Percentiles rank a stretch among this genome's conserved stretches.
Conservation (phyloP, 64 coral and sea anemone species). For the Montipora cactus region DNA sequence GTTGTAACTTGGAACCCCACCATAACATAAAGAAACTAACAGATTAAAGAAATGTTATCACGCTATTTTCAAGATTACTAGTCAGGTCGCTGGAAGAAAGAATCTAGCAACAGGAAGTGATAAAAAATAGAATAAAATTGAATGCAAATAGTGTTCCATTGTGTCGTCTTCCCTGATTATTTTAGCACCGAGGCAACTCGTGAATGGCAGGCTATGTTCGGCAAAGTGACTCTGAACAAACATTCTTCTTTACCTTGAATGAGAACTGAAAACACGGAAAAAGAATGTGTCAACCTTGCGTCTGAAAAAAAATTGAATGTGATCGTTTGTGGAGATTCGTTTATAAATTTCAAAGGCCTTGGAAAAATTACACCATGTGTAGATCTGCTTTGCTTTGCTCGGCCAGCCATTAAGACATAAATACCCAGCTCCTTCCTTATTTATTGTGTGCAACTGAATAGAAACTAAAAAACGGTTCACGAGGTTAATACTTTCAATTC, state of each 20-base stretch:
- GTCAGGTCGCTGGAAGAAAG: conserved; percentile 32
- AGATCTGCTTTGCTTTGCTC: not conserved
- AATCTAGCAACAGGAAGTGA: conserved; percentile 15
- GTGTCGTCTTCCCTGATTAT: conserved; percentile 72
- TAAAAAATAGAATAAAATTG: conserved; percentile 78
- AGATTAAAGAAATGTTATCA: conserved; percentile 5
- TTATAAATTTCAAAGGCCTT: conserved; percentile 14
- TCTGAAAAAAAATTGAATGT: conserved; percentile 54
- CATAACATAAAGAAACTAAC: conserved; percentile 30
- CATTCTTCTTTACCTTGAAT: conserved; percentile 73
- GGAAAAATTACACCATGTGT: not conserved
- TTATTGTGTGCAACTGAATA: not conserved
- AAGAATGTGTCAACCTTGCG: conserved; percentile 80
- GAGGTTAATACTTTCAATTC: conserved; percentile 37
- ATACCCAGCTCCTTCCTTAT: not conserved
- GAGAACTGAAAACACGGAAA: conserved; percentile 74
- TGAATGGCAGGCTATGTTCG: conserved; percentile 66
- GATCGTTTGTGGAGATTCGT: not conserved
- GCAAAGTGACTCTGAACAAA: conserved; percentile 68
- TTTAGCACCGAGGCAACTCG: conserved; percentile 6
- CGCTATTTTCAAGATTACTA: not conserved
- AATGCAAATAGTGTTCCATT: conserved; percentile 68
- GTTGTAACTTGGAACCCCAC: conserved; percentile 6
- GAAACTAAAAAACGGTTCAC: conserved; percentile 28
- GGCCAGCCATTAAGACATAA: not conserved